Base-by-base conservation (phyloP, 2,113 vertebrate genomes). In the Oncorhynchus mykiss region DNA sequence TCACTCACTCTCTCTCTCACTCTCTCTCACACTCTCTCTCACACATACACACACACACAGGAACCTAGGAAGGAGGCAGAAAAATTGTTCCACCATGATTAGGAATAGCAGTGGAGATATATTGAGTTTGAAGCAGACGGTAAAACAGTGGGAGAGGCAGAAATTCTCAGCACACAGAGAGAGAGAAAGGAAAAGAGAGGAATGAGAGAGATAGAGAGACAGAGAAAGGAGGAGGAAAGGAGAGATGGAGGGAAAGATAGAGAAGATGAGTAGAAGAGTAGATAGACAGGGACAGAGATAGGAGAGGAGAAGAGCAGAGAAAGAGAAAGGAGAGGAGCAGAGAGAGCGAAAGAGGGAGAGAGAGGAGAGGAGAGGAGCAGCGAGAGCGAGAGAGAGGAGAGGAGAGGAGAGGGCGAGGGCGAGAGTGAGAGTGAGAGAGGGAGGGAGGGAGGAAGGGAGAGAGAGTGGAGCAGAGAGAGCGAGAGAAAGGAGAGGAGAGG, bases 1-100 rank as follows among this genome's bases (percentile, higher is more conserved):
- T n/a, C 67, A 25, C 24, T 34, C 34, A 2, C 34, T 7, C 34
- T 7, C 34, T 2, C 34, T 7, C 34, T 8, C 34, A 8, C 34
- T 8, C 34, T 8, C 34, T 2, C 34, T 8, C 34, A 34, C 34
- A 2, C 39, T 2, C 39, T 9, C 39, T 9, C 39, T 9, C 39
- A 49, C 22, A 4, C 24, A 14, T 5, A n/a, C 18, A 78, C 66
- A 54, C 24, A 54, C 24, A 5, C 31, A n/a, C 18, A 48, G 68
- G 22, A 72, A 62, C 65, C 73, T 68, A 66, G 45, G 72, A 34
- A 3, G 49, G 18, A 73, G 27, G 27, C 75, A 59, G 12, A 29
- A 48, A 49, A 51, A 73, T 34, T 27, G 29, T 18, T 66, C 27
- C 24, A 54, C 65, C 67, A 39, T 82, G 67, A 81, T 83, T 75